Percentiles rank a stretch among this genome's conserved stretches.
Evolutionary conservation across 2,113 vertebrate genomes (phyloP).

Genomic region (Cyprichromis sp.): DNA sequence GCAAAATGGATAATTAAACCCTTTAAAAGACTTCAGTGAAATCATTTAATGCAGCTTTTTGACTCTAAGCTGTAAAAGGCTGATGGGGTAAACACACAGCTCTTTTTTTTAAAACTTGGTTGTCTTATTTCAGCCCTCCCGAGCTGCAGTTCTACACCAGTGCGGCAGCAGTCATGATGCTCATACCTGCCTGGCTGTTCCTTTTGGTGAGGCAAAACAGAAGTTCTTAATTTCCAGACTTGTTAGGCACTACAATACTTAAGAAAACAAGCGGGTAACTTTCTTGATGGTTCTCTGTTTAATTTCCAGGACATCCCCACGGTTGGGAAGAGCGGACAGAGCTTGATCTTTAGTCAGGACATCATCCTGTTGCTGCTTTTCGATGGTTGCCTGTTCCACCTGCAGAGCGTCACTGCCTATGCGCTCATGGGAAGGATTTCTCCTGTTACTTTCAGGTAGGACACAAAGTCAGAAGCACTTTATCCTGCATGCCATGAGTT

Average conservation of each 20-base stretch:
- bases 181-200: constrained; percentile 91
- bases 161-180: constrained; percentile 86
- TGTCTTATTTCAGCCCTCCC: constrained; percentile 72
- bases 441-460: constrained; percentile 94
- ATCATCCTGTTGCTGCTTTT: constrained; percentile 81
- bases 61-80: background rate
- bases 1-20: background rate
- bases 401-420: constrained; percentile 93
- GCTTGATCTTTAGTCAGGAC: constrained; percentile 81
- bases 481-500: background rate
- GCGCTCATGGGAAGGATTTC: constrained; percentile 95
- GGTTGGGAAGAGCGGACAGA: constrained; percentile 74
- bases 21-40: background rate
- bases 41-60: background rate
- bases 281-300: background rate
- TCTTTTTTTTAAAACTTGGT: background rate
- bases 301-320: constrained; percentile 68
- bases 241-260: background rate
- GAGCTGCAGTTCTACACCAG: constrained; percentile 97
- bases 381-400: constrained; percentile 86
- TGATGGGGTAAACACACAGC: background rate
- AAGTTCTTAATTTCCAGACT: background rate
- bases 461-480: background rate
- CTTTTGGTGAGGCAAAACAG: constrained; percentile 77
- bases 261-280: background rate